Conservation (phyloP, 2,888 invertebrate genomes). For the Vannuccia rotundouncinata region DNA sequence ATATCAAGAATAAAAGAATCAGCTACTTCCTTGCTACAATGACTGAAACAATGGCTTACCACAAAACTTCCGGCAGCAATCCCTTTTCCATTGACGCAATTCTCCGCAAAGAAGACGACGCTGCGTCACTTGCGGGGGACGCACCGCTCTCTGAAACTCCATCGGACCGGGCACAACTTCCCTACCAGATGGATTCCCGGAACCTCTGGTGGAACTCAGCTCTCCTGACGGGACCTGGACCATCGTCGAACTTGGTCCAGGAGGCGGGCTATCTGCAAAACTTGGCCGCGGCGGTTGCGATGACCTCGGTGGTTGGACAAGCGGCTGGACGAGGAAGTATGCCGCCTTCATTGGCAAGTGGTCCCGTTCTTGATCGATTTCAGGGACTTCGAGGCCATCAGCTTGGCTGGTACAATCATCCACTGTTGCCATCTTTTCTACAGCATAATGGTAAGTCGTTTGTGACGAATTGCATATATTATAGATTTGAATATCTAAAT, state of each 20-base stretch:
- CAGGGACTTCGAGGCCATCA: neutral
- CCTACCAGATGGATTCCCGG: neutral
- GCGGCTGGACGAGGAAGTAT: neutral
- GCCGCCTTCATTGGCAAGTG: neutral
- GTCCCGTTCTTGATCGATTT: neutral
- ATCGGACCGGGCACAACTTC: neutral
- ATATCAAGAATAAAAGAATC: neutral
- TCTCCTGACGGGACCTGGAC: neutral
- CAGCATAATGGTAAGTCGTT: conserved; percentile 18
- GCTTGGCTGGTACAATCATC: conserved; percentile 12
- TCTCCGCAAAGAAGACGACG: neutral
- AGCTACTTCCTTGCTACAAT: neutral
- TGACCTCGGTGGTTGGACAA: neutral
- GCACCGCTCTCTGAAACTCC: neutral
- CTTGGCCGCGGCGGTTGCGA: neutral
- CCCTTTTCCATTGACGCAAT: neutral
- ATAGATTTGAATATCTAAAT: neutral
- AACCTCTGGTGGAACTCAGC: neutral
- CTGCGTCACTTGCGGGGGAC: neutral
- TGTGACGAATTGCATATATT: too few relatives aligned
- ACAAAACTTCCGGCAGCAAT: neutral
- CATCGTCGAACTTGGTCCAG: neutral
- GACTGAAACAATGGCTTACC: conserved; percentile 14
- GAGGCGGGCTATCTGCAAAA: neutral
- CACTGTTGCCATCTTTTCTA: neutral